Conservation (phyloP, 2,113 vertebrate species). For the Podarcis cretensis region DNA sequence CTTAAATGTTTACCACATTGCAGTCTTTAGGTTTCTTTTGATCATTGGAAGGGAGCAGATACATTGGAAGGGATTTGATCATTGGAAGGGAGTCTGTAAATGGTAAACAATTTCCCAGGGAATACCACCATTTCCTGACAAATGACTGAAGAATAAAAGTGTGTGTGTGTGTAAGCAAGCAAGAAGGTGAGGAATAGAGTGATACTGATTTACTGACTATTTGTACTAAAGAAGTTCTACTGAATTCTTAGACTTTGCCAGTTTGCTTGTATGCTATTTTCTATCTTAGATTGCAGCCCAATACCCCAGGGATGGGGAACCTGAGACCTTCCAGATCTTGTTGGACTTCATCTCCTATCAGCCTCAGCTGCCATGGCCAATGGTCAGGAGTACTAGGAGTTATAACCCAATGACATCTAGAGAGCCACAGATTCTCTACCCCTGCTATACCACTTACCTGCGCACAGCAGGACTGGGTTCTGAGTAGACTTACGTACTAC, state of each 20-base stretch:
- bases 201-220: not conserved
- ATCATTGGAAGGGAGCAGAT: not conserved
- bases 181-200: not conserved
- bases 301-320: not conserved
- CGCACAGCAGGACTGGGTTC: no score
- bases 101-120: not conserved
- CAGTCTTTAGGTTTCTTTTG: not conserved
- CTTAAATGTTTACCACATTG: not conserved
- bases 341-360: no score
- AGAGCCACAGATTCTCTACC: no score
- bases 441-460: no score
- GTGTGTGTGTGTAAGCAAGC: not conserved
- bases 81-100: not conserved
- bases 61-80: not conserved
- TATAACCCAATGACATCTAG: no score
- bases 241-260: not conserved
- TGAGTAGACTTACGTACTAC: no score
- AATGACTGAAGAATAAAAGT: not conserved
- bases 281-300: not conserved
- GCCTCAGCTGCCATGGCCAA: no score
- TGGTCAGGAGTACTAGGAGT: no score
- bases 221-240: not conserved
- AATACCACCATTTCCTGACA: not conserved
- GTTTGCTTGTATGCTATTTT: not conserved
- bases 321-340: no score